Base-by-base conservation (phyloP, 2,888 invertebrate species). In the Eudemis profundana region DNA sequence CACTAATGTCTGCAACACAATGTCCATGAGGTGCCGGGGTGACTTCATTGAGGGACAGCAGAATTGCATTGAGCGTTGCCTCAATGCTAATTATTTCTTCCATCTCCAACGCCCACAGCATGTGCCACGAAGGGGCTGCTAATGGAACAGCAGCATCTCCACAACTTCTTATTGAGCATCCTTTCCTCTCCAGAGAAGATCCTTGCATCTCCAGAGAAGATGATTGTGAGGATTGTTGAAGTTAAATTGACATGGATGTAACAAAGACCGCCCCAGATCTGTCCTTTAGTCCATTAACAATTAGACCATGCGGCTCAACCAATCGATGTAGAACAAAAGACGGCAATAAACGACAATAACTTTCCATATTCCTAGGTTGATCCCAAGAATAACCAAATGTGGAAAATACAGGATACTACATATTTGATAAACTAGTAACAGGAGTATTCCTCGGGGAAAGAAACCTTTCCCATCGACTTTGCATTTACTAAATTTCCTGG, bases 1-100 rank as follows among this genome's bases (percentile, higher is more conserved):
- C 83, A 79, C 78, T 76, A 68, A 49, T 56, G 68, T 72, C 68
- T 72, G 69, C 70, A 71, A 62, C 72, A 74, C 70, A 70, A 63
- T 36, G 44, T 64, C 38, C 54, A 54, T 42, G 54, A 42, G 23
- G 42, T 33, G 50, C 15, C 50, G 44, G 63, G 57, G 40, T 21
- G 42, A 57, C 50, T 64, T 59, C 57, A 15, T 50, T 50, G 40
- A 49, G 47, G 47, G 38, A 19, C 23, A 49, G 42, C 33, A 49
- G 49, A 40, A 49, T 49, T 56, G 49, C 49, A 57, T 44, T 15
- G 36, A 42, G 36, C 51, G 44, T 51, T 44, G 17, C 42, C 44
- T 51, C 57, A 57, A 44, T 38, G 57, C 17, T 57, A 42, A 44
- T 29, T 42, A 50, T 65, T 69, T 68, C 61, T 69, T 70, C 68